These are phyloP conservation scores for Sycobia sp. DNA, from an alignment of 1,140 invertebrate genomes.

Conservation along the genomic window DNA sequence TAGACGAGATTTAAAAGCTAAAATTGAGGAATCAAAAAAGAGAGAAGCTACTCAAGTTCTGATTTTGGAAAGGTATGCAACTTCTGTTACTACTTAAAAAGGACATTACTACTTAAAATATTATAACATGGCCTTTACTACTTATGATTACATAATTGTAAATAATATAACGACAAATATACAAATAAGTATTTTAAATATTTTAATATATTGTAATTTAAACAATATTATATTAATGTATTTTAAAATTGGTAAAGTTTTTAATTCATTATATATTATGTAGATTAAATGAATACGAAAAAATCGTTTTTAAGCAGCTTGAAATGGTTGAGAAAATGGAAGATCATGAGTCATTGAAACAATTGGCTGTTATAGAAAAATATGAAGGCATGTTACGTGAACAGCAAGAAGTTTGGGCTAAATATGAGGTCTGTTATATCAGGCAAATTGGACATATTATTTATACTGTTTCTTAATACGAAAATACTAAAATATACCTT, in stretches of 20 bases:
- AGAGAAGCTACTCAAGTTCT: conserved; percentile 19
- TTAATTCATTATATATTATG: conserved; percentile 1
- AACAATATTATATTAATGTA: neutral
- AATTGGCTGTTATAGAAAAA: conserved; percentile 9
- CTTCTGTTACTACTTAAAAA: no score
- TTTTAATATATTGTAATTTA: no score
- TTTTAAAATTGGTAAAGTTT: neutral
- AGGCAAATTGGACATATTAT: neutral
- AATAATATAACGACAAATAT: no score
- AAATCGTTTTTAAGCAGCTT: conserved; percentile 2
- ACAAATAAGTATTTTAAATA: no score
- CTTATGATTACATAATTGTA: no score
- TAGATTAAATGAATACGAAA: conserved; percentile 28
- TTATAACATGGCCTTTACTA: no score
- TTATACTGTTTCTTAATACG: neutral
- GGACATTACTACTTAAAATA: neutral
- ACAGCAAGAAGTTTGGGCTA: conserved; percentile 11
- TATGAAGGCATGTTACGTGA: conserved; percentile 17
- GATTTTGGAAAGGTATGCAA: conserved; percentile 29
- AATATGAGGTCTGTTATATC: conserved; percentile 22
- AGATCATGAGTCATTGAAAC: conserved; percentile 20
- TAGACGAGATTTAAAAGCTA: conserved; percentile 20
- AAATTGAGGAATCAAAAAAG: conserved; percentile 17
- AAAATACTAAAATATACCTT: no score
- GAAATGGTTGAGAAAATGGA: conserved; percentile 19